These are phyloP conservation scores for Atethmia centrago DNA, from an alignment of 2,888 invertebrate species.

Conservation along the genomic window DNA sequence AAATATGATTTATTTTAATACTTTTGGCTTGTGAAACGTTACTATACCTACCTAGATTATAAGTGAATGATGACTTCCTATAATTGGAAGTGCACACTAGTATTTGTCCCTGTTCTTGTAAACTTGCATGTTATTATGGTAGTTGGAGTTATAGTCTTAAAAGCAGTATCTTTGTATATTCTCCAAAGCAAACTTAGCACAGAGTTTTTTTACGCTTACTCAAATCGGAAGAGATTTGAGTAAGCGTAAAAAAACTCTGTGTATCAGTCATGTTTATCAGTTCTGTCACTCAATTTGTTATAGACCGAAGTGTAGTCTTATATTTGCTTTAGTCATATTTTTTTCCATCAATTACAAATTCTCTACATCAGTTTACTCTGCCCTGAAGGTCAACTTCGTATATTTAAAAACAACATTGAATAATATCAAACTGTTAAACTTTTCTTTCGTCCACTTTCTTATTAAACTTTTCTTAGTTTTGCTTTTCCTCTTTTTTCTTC, in stretches of 20 bases:
- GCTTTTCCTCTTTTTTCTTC: neutral
- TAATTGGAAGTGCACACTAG: too few relatives aligned
- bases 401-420: constrained; percentile 25
- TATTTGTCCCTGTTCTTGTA: too few relatives aligned
- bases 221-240: too few relatives aligned
- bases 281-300: constrained; percentile 17
- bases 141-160: neutral
- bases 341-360: constrained; percentile 38
- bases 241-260: too few relatives aligned
- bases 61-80: too few relatives aligned
- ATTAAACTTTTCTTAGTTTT: neutral
- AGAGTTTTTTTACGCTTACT: neutral
- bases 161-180: neutral
- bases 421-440: neutral
- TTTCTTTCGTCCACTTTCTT: neutral
- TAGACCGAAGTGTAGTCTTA: constrained; percentile 7
- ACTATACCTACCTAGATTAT: too few relatives aligned
- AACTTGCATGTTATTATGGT: too few relatives aligned
- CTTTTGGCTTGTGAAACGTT: neutral
- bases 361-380: constrained; percentile 5
- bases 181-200: constrained; percentile 7
- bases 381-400: constrained; percentile 45
- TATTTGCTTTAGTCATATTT: constrained; percentile 28
- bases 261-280: constrained; percentile 38
- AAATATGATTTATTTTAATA: too few relatives aligned